Evolutionary conservation across 2,888 invertebrate species (phyloP).

Genomic region (Lithodes maja): DNA sequence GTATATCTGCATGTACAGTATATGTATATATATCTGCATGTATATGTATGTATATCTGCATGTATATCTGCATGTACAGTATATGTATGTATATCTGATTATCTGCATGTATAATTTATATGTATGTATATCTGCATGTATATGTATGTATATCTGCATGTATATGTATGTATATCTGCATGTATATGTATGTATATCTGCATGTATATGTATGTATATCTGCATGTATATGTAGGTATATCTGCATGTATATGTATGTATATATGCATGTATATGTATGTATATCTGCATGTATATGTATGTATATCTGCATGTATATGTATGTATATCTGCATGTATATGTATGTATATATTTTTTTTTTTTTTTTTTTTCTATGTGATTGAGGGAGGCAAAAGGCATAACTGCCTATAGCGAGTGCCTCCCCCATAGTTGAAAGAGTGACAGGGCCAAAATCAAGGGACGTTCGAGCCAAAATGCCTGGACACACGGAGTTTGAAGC

Average conservation of each 20-base stretch:
- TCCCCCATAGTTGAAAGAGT: too few relatives aligned
- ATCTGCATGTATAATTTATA: too few relatives aligned
- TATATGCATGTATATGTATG: conserved; percentile 26
- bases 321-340: conserved; percentile 13
- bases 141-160: background rate
- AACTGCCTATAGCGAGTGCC: too few relatives aligned
- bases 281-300: conserved; percentile 29
- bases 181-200: background rate
- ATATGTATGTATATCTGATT: conserved; percentile 27
- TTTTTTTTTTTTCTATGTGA: too few relatives aligned
- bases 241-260: conserved; percentile 23
- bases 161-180: background rate
- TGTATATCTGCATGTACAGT: conserved; percentile 32
- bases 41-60: conserved; percentile 16
- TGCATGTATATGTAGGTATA: conserved; percentile 4
- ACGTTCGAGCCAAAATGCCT: too few relatives aligned
- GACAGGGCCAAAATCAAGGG: too few relatives aligned
- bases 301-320: background rate
- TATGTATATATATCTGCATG: background rate
- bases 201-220: background rate
- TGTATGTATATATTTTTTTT: background rate
- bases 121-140: background rate
- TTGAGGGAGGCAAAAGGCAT: too few relatives aligned
- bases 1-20: background rate
- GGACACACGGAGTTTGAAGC: too few relatives aligned